Conservation (phyloP, 2,888 invertebrate species). For the Nowickia ferox region DNA sequence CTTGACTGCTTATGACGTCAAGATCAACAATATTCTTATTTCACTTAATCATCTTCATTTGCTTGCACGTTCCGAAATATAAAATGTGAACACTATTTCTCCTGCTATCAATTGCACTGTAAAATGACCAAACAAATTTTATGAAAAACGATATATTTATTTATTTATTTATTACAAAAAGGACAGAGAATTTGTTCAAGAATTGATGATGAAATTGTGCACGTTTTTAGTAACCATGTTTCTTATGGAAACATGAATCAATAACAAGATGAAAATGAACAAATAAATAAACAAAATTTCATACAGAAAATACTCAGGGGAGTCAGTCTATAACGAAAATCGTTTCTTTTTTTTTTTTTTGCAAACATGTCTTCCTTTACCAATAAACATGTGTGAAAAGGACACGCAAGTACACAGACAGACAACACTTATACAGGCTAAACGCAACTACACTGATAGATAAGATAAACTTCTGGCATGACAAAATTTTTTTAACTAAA, state of each 20-base stretch:
- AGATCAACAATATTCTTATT: constrained; percentile 41
- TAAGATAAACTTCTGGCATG: constrained; percentile 54
- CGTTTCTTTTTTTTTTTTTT: constrained; percentile 24
- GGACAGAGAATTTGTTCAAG: constrained; percentile 24
- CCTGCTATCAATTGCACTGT: constrained; percentile 71
- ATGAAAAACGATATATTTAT: constrained; percentile 73
- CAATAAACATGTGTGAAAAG: constrained; percentile 64
- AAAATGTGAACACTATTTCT: constrained; percentile 15
- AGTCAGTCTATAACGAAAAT: constrained; percentile 58
- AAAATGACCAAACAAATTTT: constrained; percentile 73
- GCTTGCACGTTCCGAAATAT: constrained; percentile 14
- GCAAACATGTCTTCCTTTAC: constrained; percentile 65
- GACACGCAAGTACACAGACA: constrained; percentile 18
- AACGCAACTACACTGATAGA: constrained; percentile 26
- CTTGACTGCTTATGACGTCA: constrained; percentile 65
- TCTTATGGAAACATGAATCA: constrained; percentile 69
- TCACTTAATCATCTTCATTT: constrained; percentile 19
- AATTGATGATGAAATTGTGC: constrained; percentile 27
- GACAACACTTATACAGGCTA: not conserved
- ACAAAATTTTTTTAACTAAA: constrained; percentile 58
- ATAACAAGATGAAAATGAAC: constrained; percentile 65
- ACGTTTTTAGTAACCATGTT: constrained; percentile 55
- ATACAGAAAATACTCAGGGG: constrained; percentile 58
- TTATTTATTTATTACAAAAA: constrained; percentile 59
- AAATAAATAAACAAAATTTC: constrained; percentile 35